phyloP scores from a whole-genome alignment of 2,113 vertebrate genomes.

The Eublepharis macularius region DNA sequence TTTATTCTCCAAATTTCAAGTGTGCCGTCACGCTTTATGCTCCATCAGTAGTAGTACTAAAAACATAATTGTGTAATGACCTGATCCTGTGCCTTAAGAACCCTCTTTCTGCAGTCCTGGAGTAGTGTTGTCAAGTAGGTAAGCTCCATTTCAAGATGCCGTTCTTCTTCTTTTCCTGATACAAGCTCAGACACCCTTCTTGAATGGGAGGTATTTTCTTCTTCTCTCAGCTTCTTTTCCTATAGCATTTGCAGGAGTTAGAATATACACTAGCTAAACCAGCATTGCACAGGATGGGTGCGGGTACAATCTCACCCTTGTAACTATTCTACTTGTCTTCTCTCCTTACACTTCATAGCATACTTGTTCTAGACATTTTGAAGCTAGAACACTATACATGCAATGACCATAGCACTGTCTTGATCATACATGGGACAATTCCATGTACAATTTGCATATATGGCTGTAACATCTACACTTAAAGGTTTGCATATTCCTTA shows the following conservation, averaged over 20 bases:
- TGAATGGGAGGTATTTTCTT: conserved; percentile 43
- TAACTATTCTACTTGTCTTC: neutral
- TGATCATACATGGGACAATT: too few relatives aligned
- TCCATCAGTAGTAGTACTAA: neutral
- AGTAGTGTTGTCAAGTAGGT: conserved; percentile 35
- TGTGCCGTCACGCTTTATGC: neutral
- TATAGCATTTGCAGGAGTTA: neutral
- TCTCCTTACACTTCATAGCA: neutral
- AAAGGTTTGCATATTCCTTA: neutral
- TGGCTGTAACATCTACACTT: neutral
- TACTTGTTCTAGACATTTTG: neutral
- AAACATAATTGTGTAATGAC: neutral
- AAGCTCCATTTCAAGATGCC: conserved; percentile 33
- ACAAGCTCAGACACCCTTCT: conserved; percentile 30
- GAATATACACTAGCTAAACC: neutral
- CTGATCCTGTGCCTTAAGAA: conserved; percentile 18
- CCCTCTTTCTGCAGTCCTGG: conserved; percentile 38
- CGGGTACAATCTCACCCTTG: neutral
- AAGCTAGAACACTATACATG: too few relatives aligned
- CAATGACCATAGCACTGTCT: too few relatives aligned
- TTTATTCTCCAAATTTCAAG: neutral
- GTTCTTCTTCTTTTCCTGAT: conserved; percentile 22
- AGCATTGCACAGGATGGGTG: neutral
- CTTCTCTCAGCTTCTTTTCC: conserved; percentile 40
- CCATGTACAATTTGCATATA: too few relatives aligned